phyloP scores from a whole-genome alignment of 2,888 invertebrate genomes.

The Troides helena region DNA sequence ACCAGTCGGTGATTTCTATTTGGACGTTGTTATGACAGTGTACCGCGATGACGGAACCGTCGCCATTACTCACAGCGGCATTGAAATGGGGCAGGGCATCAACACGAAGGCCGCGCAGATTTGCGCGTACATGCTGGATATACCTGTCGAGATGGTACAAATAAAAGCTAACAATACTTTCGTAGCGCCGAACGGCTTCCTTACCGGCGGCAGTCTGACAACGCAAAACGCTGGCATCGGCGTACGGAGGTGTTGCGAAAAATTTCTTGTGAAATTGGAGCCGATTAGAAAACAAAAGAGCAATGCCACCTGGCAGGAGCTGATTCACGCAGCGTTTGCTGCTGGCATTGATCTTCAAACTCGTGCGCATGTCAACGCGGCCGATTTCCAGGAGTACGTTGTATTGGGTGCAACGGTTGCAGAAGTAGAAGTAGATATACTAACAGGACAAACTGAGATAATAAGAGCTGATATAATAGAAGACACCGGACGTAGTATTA shows the following conservation, averaged over 20 bases:
- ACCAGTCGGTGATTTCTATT: slow-evolving; percentile 68
- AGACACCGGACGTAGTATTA: slow-evolving; percentile 85
- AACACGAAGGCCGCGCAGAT: slow-evolving; percentile 86
- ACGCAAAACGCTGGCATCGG: slow-evolving; percentile 51
- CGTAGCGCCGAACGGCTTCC: slow-evolving; percentile 81
- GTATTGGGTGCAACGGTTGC: slow-evolving; percentile 81
- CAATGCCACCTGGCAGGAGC: slow-evolving; percentile 76
- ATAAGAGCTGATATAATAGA: slow-evolving; percentile 84
- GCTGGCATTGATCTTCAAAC: slow-evolving; percentile 78
- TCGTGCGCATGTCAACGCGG: slow-evolving; percentile 67
- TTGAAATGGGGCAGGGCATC: slow-evolving; percentile 91
- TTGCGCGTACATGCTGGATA: slow-evolving; percentile 82
- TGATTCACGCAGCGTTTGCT: slow-evolving; percentile 73
- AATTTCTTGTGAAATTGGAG: slow-evolving; percentile 45
- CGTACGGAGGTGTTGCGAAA: slow-evolving; percentile 45
- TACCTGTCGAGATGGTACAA: slow-evolving; percentile 82
- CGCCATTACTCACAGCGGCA: slow-evolving; percentile 84
- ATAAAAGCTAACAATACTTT: slow-evolving; percentile 83
- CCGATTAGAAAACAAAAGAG: slow-evolving; percentile 70
- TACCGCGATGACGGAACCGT: slow-evolving; percentile 87
- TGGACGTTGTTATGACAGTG: slow-evolving; percentile 82
- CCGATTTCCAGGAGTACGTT: slow-evolving; percentile 69
- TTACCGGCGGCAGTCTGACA: slow-evolving; percentile 83
- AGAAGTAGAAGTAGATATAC: slow-evolving; percentile 86
- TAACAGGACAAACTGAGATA: slow-evolving; percentile 87